phyloP scores from a whole-genome alignment of 2,888 invertebrate genomes.

The Acrocyrtus sp. region DNA sequence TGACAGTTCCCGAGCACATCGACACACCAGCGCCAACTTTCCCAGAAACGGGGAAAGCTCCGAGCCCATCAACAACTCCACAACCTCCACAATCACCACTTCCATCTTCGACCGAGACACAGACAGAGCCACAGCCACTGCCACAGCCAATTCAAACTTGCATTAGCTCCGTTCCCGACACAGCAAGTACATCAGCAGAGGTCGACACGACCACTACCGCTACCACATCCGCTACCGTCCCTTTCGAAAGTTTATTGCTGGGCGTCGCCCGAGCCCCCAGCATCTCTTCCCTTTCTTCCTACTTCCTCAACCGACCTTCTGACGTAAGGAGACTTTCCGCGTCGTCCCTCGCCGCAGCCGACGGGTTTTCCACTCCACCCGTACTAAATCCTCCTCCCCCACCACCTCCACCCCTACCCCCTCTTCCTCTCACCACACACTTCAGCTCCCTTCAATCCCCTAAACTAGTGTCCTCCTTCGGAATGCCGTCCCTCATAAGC shows the following conservation, averaged over 20 bases:
- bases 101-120: background rate
- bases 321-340: conserved; percentile 41
- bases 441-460: conserved; percentile 36
- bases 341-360: conserved; percentile 30
- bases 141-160: too few relatives aligned
- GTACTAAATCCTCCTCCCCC: conserved; percentile 3
- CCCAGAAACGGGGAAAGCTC: conserved; percentile 25
- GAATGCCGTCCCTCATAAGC: conserved; percentile 13
- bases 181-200: background rate
- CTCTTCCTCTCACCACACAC: conserved; percentile 23
- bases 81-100: conserved; percentile 10
- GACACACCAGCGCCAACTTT: conserved; percentile 26
- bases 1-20: conserved; percentile 36
- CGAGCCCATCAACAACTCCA: conserved; percentile 27
- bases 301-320: conserved; percentile 57
- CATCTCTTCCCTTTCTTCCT: conserved; percentile 49
- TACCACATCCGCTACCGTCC: conserved; percentile 23
- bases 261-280: conserved; percentile 46
- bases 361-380: conserved; percentile 24
- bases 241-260: conserved; percentile 19
- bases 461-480: conserved; percentile 39
- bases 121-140: background rate
- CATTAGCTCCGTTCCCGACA: too few relatives aligned
- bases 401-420: conserved; percentile 26
- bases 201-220: background rate